phyloP scores from a whole-genome alignment of 2,797 vertebrate genomes.

The Notoglanidium macrostoma region DNA sequence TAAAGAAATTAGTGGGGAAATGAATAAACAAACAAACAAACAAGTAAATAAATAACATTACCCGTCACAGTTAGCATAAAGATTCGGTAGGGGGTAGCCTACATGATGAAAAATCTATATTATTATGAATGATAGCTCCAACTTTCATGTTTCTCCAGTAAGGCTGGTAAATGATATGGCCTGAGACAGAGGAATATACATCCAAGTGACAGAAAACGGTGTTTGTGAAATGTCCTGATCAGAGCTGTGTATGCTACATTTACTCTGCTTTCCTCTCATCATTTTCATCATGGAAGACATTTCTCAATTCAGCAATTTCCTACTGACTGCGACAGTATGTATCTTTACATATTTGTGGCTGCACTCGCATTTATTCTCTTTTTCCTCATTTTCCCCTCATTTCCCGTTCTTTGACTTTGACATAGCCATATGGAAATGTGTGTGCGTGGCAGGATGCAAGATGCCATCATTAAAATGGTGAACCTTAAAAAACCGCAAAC shows the following conservation, averaged over 20 bases:
- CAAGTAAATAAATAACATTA: background rate
- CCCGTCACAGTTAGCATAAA: conserved; percentile 10
- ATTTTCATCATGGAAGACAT: conserved; percentile 46
- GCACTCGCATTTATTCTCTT: conserved; percentile 16
- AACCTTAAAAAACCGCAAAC: background rate
- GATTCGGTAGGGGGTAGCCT: background rate
- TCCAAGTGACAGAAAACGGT: conserved; percentile 71
- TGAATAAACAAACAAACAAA: background rate
- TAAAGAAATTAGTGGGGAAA: background rate
- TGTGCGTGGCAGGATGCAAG: background rate
- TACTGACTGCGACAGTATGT: conserved; percentile 24
- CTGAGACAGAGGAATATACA: conserved; percentile 62
- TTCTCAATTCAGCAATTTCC: conserved; percentile 41
- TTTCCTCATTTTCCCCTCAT: background rate
- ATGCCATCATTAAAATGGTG: background rate
- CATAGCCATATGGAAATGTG: background rate
- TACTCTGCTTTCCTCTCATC: conserved; percentile 56
- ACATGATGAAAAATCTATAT: background rate
- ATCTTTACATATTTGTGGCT: conserved; percentile 35
- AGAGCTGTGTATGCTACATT: conserved; percentile 69
- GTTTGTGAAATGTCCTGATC: conserved; percentile 72
- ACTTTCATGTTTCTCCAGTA: conserved; percentile 29
- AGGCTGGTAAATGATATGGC: conserved; percentile 53
- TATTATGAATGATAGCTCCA: conserved; percentile 20
- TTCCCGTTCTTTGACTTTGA: conserved; percentile 18